phyloP scores from a whole-genome alignment of 2,113 vertebrate genomes.

The Centrocercus urophasianus region DNA sequence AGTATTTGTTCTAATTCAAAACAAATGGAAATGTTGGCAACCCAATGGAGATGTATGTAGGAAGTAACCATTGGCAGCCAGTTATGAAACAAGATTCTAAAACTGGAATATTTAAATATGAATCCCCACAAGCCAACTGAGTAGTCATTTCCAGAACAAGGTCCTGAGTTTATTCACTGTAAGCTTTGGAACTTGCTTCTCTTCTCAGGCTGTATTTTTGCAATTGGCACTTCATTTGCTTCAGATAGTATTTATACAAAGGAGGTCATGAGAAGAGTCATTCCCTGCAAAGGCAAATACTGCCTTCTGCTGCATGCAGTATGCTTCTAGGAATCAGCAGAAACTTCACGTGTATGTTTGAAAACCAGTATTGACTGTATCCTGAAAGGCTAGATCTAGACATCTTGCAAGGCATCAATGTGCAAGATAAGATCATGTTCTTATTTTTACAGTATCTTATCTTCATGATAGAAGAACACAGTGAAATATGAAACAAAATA shows the following conservation, averaged over 20 bases:
- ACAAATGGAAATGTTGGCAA: conserved; percentile 52
- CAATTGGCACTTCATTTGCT: neutral
- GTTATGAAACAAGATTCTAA: conserved; percentile 2
- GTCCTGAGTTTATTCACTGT: neutral
- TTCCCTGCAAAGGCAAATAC: neutral
- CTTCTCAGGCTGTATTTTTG: neutral
- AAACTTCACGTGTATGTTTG: neutral
- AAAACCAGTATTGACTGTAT: neutral
- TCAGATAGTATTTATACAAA: neutral
- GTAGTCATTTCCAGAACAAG: neutral
- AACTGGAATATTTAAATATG: conserved; percentile 7
- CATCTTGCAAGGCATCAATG: neutral
- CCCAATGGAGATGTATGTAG: neutral
- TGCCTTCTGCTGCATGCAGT: neutral
- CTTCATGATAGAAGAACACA: neutral
- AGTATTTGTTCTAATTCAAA: conserved; percentile 56
- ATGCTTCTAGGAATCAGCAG: neutral
- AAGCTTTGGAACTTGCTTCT: neutral
- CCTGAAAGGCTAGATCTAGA: neutral
- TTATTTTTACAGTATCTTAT: neutral
- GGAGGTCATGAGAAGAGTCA: neutral
- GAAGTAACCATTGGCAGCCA: conserved; percentile 43
- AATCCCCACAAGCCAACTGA: neutral
- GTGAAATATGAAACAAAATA: neutral
- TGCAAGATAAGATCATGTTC: neutral